phyloP scores from a whole-genome alignment of 2,113 vertebrate genomes.

The Pyxicephalus adspersus region DNA sequence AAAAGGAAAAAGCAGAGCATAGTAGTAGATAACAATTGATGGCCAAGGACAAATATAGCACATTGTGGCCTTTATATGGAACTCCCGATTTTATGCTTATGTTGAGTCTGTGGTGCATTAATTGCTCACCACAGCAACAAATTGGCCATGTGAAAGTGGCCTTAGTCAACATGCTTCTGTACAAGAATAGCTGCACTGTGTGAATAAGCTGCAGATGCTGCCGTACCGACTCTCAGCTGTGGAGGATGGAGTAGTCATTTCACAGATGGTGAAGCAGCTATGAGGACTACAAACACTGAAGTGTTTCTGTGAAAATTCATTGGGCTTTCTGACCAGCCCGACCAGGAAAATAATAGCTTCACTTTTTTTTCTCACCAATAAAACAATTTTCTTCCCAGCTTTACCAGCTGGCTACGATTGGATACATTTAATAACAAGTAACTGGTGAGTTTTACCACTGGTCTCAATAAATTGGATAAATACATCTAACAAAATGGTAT shows the following conservation, averaged over 20 bases:
- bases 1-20: neutral
- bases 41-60: neutral
- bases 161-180: slow-evolving; percentile 46
- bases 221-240: slow-evolving; percentile 38
- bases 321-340: neutral
- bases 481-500: no score
- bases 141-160: slow-evolving; percentile 44
- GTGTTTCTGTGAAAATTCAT: slow-evolving; percentile 24
- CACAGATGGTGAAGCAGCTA: slow-evolving; percentile 37
- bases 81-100: slow-evolving; percentile 12
- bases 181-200: slow-evolving; percentile 41
- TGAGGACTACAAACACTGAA: slow-evolving; percentile 27
- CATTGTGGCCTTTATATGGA: slow-evolving; percentile 21
- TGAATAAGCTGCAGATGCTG: slow-evolving; percentile 46
- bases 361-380: neutral
- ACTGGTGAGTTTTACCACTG: neutral
- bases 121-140: slow-evolving; percentile 48
- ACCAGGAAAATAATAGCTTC: slow-evolving; percentile 6
- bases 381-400: neutral
- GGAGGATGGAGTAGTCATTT: slow-evolving; percentile 42
- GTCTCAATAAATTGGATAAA: neutral
- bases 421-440: neutral
- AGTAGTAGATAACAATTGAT: no score
- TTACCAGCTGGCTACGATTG: no score
- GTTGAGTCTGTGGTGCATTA: slow-evolving; percentile 33